phyloP scores from a whole-genome alignment of 2,888 invertebrate genomes.

The Phania funesta region DNA sequence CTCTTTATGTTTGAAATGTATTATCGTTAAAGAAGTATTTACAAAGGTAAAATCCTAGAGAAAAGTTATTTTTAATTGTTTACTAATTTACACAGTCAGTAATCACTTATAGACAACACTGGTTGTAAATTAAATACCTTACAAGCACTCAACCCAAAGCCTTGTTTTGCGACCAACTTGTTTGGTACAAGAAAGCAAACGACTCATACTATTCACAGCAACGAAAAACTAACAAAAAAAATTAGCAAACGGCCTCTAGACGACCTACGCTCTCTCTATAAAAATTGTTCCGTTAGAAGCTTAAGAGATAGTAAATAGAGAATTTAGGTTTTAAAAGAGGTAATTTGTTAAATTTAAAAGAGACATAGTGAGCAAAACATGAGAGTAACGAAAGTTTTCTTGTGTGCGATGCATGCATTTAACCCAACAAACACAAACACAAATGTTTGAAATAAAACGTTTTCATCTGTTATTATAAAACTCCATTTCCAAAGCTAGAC shows the following conservation, averaged over 20 bases:
- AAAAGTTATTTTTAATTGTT: too few species aligned
- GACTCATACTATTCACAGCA: constrained; percentile 21
- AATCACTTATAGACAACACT: constrained; percentile 1
- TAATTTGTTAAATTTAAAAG: too few species aligned
- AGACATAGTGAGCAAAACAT: too few species aligned
- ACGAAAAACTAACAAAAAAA: constrained; percentile 33
- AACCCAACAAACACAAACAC: too few species aligned
- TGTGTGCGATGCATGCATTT: too few species aligned
- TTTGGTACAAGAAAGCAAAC: constrained; percentile 37
- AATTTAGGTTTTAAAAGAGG: background rate
- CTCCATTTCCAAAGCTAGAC: too few species aligned
- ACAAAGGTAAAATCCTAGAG: too few species aligned
- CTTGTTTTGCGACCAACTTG: constrained; percentile 13
- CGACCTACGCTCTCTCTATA: constrained; percentile 74
- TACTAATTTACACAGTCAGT: background rate
- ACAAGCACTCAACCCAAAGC: background rate
- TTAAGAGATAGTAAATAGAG: constrained; percentile 22
- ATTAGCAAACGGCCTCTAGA: constrained; percentile 76
- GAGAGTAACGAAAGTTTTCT: too few species aligned
- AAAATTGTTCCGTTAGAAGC: background rate
- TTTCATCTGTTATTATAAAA: too few species aligned
- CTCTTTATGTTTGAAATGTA: too few species aligned
- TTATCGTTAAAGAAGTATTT: too few species aligned
- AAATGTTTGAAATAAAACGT: too few species aligned
- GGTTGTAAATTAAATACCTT: background rate